A percentile compares a stretch with the other conserved stretches of the same genome.
These are phyloP conservation scores for Thecocarcelia acutangulata DNA, from an alignment of 2,888 invertebrate species.

Conservation along the genomic window DNA sequence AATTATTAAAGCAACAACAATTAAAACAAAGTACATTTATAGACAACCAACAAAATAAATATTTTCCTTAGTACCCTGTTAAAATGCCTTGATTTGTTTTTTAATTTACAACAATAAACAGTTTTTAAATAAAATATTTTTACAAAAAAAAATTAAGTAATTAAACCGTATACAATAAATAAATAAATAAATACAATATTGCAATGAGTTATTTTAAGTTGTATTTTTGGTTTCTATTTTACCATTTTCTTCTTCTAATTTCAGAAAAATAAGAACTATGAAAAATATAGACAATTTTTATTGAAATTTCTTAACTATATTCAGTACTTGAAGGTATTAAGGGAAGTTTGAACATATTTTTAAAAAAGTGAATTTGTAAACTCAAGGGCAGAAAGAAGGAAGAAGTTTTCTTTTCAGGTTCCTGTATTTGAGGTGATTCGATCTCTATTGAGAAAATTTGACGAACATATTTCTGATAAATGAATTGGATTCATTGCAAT, in stretches of 20 bases:
- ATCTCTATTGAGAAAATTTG: no score
- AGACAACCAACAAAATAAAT: slow-evolving; percentile 42
- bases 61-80: slow-evolving; percentile 75
- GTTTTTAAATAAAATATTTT: slow-evolving; percentile 67
- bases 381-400: no score
- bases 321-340: slow-evolving; percentile 45
- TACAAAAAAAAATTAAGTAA: slow-evolving; percentile 69
- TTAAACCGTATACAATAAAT: slow-evolving; percentile 68
- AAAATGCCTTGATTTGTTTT: slow-evolving; percentile 76
- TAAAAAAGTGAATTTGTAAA: background rate
- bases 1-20: slow-evolving; percentile 35
- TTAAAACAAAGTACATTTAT: slow-evolving; percentile 59
- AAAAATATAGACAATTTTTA: slow-evolving; percentile 37
- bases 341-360: slow-evolving; percentile 6
- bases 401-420: no score
- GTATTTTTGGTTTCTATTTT: slow-evolving; percentile 70
- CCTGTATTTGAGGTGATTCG: no score
- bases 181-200: slow-evolving; percentile 46
- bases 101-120: slow-evolving; percentile 74
- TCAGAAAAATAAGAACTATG: slow-evolving; percentile 30
- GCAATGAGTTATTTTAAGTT: slow-evolving; percentile 66
- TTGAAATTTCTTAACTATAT: slow-evolving; percentile 46
- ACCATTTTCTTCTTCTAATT: slow-evolving; percentile 63
- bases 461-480: no score
- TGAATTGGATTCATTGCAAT: no score